Conservation (phyloP, 2,113 vertebrate species). For the Myrmophylax atrothorax region DNA sequence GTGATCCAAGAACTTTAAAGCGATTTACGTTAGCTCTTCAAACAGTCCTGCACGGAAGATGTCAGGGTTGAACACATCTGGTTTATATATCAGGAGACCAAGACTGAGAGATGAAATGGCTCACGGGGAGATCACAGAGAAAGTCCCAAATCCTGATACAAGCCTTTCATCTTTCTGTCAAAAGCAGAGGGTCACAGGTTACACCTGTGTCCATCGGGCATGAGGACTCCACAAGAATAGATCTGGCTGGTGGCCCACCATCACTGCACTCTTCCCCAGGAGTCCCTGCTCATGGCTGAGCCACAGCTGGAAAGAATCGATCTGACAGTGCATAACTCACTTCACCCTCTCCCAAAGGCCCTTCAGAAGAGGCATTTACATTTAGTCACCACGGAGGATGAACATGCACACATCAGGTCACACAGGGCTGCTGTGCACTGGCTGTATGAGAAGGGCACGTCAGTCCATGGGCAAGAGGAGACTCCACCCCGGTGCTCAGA, state of each 20-base stretch:
- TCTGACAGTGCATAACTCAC: accelerated
- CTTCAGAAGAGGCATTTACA: background rate
- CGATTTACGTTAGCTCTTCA: accelerated
- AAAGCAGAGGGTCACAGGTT: background rate
- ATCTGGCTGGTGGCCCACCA: background rate
- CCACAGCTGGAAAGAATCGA: background rate
- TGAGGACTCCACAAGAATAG: accelerated
- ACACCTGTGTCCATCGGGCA: background rate
- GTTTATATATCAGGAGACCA: background rate
- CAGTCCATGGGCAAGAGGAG: background rate
- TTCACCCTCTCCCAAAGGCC: background rate
- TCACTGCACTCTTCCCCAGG: background rate
- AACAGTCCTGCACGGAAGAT: background rate
- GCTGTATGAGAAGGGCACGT: accelerated
- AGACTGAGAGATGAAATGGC: background rate
- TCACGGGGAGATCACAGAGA: background rate
- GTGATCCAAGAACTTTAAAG: background rate
- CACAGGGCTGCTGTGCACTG: background rate
- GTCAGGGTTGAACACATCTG: background rate
- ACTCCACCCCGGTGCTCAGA: accelerated
- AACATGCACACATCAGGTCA: accelerated
- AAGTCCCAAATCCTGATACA: background rate
- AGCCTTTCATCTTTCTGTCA: background rate
- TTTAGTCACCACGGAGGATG: background rate
- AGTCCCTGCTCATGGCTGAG: background rate